These are phyloP conservation scores for Myotis lucifugus DNA, from an alignment of 2,113 vertebrate genomes.

Conservation along the genomic window DNA sequence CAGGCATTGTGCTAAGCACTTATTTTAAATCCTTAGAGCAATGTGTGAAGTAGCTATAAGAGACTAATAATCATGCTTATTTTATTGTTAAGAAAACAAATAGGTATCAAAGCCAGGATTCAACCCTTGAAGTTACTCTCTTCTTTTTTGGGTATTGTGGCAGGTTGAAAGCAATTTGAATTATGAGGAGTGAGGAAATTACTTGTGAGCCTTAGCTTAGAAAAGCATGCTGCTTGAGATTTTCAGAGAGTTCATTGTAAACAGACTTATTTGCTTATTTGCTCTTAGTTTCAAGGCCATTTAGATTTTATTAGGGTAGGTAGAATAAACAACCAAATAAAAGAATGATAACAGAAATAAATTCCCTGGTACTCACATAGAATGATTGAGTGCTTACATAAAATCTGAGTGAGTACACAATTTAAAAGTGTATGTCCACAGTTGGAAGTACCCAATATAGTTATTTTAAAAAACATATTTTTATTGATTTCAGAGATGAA, in stretches of 20 bases:
- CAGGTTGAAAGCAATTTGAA: background rate
- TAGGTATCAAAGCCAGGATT: background rate
- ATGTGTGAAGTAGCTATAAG: background rate
- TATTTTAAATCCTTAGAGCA: constrained; percentile 9
- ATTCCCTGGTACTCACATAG: background rate
- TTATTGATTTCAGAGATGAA: background rate
- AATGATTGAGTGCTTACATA: background rate
- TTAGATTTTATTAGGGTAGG: background rate
- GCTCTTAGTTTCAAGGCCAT: constrained; percentile 3
- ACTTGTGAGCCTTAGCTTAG: background rate
- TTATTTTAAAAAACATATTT: background rate
- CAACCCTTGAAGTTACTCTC: background rate
- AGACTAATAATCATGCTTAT: background rate
- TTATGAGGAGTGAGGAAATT: background rate
- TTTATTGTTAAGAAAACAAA: constrained; percentile 24
- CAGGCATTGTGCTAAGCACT: background rate
- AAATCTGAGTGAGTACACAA: background rate
- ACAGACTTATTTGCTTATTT: background rate
- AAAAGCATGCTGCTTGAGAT: background rate
- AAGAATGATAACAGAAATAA: constrained; percentile 17
- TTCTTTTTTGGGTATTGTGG: background rate
- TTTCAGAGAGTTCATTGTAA: background rate
- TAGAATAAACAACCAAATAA: background rate
- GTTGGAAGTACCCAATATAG: background rate
- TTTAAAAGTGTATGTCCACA: background rate